Evolutionary conservation across 2,113 vertebrate species (phyloP).

Genomic region (Gobius niger): DNA sequence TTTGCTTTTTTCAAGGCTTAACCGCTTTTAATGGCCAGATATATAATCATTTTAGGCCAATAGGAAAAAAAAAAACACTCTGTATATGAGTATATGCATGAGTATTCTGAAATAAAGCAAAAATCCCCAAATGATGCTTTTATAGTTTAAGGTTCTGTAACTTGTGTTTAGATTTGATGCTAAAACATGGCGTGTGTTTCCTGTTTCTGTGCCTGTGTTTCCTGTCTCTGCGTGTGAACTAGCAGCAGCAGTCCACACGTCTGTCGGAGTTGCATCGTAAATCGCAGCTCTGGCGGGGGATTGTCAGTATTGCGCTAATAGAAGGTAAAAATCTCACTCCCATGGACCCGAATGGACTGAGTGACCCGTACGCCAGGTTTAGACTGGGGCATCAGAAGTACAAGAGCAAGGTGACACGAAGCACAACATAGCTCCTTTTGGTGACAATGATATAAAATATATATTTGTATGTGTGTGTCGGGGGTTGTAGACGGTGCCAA

Average conservation of each 20-base stretch:
- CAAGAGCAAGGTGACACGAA: slow-evolving; percentile 87
- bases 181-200: not conserved
- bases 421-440: not conserved
- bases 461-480: not conserved
- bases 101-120: too few relatives aligned
- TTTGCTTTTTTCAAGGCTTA: too few relatives aligned
- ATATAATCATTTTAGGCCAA: too few relatives aligned
- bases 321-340: slow-evolving; percentile 86
- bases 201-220: too few relatives aligned
- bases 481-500: slow-evolving; percentile 82
- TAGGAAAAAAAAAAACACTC: too few relatives aligned
- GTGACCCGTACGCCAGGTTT: slow-evolving; percentile 94
- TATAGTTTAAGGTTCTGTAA: too few relatives aligned
- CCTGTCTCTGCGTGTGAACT: slow-evolving; percentile 52
- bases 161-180: too few relatives aligned
- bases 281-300: slow-evolving; percentile 88
- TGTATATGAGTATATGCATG: too few relatives aligned
- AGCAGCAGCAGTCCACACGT: slow-evolving; percentile 85
- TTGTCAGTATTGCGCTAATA: slow-evolving; percentile 88
- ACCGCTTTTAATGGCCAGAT: too few relatives aligned
- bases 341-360: slow-evolving; percentile 90
- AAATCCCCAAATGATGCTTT: too few relatives aligned
- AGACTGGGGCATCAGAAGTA: slow-evolving; percentile 90
- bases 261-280: slow-evolving; percentile 87
- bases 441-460: too few relatives aligned